Evolutionary conservation across 2,797 vertebrate genomes (phyloP), one percentile per base, ranked within the genome.

Genomic region (Chaetophractus vellerosus): DNA sequence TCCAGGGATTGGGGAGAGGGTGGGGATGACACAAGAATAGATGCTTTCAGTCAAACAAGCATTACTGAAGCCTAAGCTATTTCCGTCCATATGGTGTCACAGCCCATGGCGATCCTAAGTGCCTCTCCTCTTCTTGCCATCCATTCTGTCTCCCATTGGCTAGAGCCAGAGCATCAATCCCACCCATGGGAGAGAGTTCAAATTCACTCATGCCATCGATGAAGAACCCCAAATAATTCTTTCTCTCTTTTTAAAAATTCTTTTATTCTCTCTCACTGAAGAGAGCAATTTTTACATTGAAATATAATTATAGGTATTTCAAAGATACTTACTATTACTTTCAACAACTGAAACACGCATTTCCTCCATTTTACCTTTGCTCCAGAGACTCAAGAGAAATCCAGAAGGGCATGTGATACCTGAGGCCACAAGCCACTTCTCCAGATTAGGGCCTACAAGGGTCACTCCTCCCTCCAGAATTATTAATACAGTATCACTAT

Each of bases 231-330:
- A 75, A 82, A 59, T 86, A 5, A 80, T 68, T 57, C 19, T 38
- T 6, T 38, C 38, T 38, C 38, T 38, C 6, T 38, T 38, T 38
- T 38, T 3, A 91, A 86, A 86, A 82, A 31, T 84, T 95, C 3
- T 89, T 95, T 85, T 82, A 5, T 74, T 90, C 28, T 75, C 45
- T 94, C 36, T 88, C 45, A 93, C 26, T 88, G 75, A 90, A 79
- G 38, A 90, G 33, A 81, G 38, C 66, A 87, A 41, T 59, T 94
- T 80, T 96, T 76, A 79, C 14, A 80, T 93, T 92, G 88, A 95
- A 86, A 64, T 83, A 63, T 31, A 88, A 87, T 91, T 82, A 75
- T 79, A 96, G 38, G 28, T 45, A 45, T 45, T 45, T 45, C 45
- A 45, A 45, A 88, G 69, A 52, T 66, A 68, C 11, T 26, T 66